phyloP scores from a whole-genome alignment of 1,140 invertebrate genomes.

The Micrasema minimum region DNA sequence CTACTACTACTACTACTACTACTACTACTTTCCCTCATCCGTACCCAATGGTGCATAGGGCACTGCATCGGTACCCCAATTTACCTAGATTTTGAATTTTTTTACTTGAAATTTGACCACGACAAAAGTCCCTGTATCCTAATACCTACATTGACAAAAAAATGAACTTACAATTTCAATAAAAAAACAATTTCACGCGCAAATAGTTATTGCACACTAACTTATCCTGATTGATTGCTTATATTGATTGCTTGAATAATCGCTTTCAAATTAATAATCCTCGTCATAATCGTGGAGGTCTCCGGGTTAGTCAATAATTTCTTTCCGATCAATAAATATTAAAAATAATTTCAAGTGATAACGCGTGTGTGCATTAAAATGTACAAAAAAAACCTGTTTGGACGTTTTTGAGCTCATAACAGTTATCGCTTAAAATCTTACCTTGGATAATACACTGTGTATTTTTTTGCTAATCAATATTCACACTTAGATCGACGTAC shows the following conservation, averaged over 20 bases:
- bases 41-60: no score
- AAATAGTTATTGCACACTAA: slow-evolving; percentile 2
- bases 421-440: slow-evolving; percentile 20
- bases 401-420: slow-evolving; percentile 18
- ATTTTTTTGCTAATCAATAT: no score
- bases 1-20: no score
- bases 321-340: background rate
- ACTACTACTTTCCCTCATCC: no score
- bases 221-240: background rate
- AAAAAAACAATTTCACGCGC: slow-evolving; percentile 24
- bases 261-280: slow-evolving; percentile 15
- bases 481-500: no score
- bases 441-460: slow-evolving; percentile 9
- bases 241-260: slow-evolving; percentile 26
- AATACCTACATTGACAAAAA: slow-evolving; percentile 7
- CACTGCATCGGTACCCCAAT: no score
- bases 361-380: background rate
- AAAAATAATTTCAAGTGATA: slow-evolving; percentile 8
- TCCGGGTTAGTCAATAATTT: slow-evolving; percentile 10
- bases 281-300: slow-evolving; percentile 6
- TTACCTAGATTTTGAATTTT: no score
- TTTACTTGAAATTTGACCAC: no score
- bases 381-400: slow-evolving; percentile 14
- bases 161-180: slow-evolving; percentile 3
- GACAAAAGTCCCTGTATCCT: no score